Conservation (phyloP, 2,888 invertebrate genomes). For the Molorchus minor region DNA sequence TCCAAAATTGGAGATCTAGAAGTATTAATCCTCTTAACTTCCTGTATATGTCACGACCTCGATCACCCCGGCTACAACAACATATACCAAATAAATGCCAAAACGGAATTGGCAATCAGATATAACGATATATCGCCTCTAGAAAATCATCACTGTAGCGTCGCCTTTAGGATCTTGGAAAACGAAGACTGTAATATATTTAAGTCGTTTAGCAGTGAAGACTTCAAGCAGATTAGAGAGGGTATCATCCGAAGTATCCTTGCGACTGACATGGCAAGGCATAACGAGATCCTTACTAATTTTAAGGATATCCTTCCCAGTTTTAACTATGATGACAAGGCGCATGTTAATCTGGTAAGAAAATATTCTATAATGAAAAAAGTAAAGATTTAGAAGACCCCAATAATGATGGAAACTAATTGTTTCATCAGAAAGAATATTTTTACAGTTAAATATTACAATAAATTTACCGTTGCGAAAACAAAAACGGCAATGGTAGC, state of each 20-base stretch:
- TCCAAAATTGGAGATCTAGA: slow-evolving; percentile 78
- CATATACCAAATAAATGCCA: slow-evolving; percentile 84
- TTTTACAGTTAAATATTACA: too few species aligned
- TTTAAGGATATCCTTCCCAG: slow-evolving; percentile 73
- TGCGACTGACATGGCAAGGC: slow-evolving; percentile 82
- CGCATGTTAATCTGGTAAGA: slow-evolving; percentile 77
- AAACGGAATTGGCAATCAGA: slow-evolving; percentile 82
- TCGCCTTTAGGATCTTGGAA: slow-evolving; percentile 81
- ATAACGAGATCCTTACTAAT: slow-evolving; percentile 79
- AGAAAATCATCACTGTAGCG: slow-evolving; percentile 88
- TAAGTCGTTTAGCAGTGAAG: slow-evolving; percentile 70
- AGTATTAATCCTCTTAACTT: slow-evolving; percentile 78
- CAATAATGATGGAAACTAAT: too few species aligned
- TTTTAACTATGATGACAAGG: slow-evolving; percentile 74
- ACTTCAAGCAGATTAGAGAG: slow-evolving; percentile 74
- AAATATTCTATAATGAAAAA: slow-evolving; percentile 3
- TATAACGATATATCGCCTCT: slow-evolving; percentile 88
- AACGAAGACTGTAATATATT: slow-evolving; percentile 84
- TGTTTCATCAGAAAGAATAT: too few species aligned
- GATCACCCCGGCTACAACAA: slow-evolving; percentile 83
- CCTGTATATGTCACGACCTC: slow-evolving; percentile 83
- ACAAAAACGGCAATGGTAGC: too few species aligned
- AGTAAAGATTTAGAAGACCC: too few species aligned
- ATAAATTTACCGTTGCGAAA: too few species aligned
- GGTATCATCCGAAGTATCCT: slow-evolving; percentile 82